Percentiles rank a stretch among this genome's conserved stretches.
phyloP scores from a whole-genome alignment of 2,113 vertebrate species.

The Pyrgilauda ruficollis region DNA sequence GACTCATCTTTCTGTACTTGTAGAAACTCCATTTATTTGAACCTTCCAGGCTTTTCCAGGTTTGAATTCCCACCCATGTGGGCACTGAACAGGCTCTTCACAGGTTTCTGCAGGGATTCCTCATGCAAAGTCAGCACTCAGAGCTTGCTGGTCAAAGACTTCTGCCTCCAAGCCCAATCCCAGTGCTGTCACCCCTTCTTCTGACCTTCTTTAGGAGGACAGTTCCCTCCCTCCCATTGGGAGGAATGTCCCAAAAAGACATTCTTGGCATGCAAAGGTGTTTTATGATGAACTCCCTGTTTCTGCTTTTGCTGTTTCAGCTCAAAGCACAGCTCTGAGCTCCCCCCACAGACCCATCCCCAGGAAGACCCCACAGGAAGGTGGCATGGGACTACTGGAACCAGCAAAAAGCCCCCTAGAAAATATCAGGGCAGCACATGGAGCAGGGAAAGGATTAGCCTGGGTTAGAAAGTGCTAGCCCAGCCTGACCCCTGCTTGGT shows the following conservation, averaged over 20 bases:
- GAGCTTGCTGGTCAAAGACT: background rate
- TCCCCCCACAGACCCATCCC: rapidly evolving
- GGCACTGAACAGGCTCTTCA: background rate
- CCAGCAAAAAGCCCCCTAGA: background rate
- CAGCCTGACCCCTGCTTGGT: background rate
- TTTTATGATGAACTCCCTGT: background rate
- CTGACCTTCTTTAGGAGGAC: background rate
- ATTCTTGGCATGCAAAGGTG: background rate
- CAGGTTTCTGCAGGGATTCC: background rate
- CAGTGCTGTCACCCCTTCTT: background rate
- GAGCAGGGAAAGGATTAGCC: background rate
- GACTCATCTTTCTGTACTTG: rapidly evolving
- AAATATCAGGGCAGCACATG: background rate
- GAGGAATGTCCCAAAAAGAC: no score
- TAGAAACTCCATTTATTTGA: background rate
- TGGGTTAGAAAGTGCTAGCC: rapidly evolving
- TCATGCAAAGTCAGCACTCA: background rate
- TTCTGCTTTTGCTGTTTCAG: background rate
- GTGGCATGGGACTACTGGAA: background rate
- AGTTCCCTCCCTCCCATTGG: background rate
- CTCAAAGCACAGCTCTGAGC: background rate
- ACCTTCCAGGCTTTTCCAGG: background rate
- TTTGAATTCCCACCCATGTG: background rate
- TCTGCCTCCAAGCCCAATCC: background rate
- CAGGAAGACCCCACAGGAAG: background rate